Percentiles rank a stretch among this genome's conserved stretches.
These are phyloP conservation scores for Leptopilina drosophilae DNA, from an alignment of 2,888 invertebrate genomes.

Conservation along the genomic window DNA sequence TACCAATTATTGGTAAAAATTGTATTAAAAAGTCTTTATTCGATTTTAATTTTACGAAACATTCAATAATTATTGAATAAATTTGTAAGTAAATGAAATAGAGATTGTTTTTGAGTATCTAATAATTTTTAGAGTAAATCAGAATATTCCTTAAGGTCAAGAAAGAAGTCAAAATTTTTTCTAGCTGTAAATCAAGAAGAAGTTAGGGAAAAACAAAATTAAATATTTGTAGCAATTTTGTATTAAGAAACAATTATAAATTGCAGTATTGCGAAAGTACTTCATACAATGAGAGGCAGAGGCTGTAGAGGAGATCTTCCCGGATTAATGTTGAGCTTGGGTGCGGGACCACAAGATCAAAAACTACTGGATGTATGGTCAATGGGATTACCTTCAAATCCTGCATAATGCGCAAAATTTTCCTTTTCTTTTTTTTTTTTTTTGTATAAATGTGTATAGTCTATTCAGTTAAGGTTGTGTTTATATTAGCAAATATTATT, in stretches of 20 bases:
- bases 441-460: constrained; percentile 20
- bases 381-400: constrained; percentile 36
- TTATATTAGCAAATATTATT: background rate
- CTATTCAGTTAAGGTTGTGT: constrained; percentile 22
- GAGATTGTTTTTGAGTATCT: too few species aligned
- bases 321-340: constrained; percentile 73
- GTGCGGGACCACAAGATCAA: constrained; percentile 73
- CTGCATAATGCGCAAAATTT: background rate
- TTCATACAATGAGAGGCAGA: constrained; percentile 71
- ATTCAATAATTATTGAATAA: too few species aligned
- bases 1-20: too few species aligned
- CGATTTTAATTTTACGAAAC: too few species aligned
- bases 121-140: too few species aligned
- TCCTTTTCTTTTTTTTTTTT: background rate
- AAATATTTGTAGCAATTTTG: background rate
- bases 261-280: constrained; percentile 73
- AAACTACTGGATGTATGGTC: constrained; percentile 74
- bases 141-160: too few species aligned
- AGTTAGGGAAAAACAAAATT: too few species aligned
- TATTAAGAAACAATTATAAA: constrained; percentile 32
- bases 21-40: too few species aligned
- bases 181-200: too few species aligned
- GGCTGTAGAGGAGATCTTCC: constrained; percentile 70
- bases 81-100: too few species aligned
- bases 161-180: too few species aligned